phyloP scores from a whole-genome alignment of 2,797 vertebrate species.

The Tolypeutes matacus region DNA sequence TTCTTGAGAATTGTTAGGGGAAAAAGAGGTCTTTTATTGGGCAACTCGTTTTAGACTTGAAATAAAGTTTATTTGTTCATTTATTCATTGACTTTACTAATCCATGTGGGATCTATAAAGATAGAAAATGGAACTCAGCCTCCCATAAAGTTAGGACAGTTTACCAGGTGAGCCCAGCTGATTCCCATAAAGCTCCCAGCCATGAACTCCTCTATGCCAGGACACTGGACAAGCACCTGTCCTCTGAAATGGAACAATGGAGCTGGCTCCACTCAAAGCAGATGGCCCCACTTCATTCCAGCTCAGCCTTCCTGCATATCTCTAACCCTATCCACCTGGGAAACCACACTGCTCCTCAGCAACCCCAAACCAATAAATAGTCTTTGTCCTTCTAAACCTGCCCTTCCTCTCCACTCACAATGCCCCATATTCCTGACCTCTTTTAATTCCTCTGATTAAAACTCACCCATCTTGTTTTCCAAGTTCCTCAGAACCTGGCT shows the following conservation, averaged over 20 bases:
- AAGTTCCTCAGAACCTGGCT: neutral
- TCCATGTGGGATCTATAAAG: neutral
- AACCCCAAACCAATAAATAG: too few species aligned
- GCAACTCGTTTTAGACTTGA: neutral
- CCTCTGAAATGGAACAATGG: neutral
- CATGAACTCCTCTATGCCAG: neutral
- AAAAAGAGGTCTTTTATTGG: neutral
- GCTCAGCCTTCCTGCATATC: neutral
- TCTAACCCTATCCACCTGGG: neutral
- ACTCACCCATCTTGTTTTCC: neutral
- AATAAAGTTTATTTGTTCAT: neutral
- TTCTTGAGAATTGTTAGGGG: neutral
- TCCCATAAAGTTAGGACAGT: neutral
- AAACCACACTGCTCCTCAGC: too few species aligned
- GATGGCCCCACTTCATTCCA: neutral
- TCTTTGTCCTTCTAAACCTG: too few species aligned
- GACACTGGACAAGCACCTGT: neutral
- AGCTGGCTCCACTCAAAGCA: neutral
- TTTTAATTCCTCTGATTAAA: neutral
- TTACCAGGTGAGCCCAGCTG: neutral
- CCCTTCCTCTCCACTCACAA: too few species aligned
- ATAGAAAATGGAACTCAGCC: neutral
- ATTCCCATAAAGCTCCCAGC: neutral
- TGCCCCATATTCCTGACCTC: neutral
- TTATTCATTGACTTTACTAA: neutral